phyloP scores from a whole-genome alignment of 1,140 invertebrate species.

The Helicoverpa armigera region DNA sequence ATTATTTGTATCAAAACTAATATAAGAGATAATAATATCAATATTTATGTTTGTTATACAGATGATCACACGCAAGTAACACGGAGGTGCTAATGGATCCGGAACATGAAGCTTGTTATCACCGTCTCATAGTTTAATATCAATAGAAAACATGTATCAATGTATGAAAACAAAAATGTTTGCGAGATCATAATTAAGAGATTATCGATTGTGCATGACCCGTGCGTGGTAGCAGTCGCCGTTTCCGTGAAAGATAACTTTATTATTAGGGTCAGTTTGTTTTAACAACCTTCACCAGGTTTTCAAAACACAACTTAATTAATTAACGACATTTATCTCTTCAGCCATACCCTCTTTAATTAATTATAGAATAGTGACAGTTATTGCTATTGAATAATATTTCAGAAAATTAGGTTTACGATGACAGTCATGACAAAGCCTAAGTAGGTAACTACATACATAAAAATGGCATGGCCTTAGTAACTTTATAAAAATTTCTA shows the following conservation, averaged over 20 bases:
- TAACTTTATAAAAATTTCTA: no score
- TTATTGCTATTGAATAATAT: background rate
- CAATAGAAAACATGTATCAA: conserved; percentile 2
- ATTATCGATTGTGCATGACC: conserved; percentile 19
- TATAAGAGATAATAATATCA: background rate
- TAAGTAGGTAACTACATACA: no score
- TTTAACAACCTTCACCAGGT: conserved; percentile 7
- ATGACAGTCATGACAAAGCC: no score
- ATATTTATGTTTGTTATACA: background rate
- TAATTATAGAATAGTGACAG: background rate
- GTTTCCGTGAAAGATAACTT: conserved; percentile 37
- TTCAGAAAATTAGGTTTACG: background rate
- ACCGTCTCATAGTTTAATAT: conserved; percentile 13
- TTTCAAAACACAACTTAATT: conserved; percentile 12
- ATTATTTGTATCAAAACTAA: background rate
- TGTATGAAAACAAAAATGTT: conserved; percentile 32
- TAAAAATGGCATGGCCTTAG: no score
- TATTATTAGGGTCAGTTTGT: conserved; percentile 1
- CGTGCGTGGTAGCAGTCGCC: background rate
- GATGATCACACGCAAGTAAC: background rate
- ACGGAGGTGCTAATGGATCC: background rate
- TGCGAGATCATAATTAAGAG: conserved; percentile 30
- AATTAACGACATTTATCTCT: background rate
- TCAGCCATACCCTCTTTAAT: background rate
- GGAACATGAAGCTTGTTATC: conserved; percentile 19